Evolutionary conservation across 2,888 invertebrate genomes (phyloP).

Genomic region (Platycheirus albimanus): DNA sequence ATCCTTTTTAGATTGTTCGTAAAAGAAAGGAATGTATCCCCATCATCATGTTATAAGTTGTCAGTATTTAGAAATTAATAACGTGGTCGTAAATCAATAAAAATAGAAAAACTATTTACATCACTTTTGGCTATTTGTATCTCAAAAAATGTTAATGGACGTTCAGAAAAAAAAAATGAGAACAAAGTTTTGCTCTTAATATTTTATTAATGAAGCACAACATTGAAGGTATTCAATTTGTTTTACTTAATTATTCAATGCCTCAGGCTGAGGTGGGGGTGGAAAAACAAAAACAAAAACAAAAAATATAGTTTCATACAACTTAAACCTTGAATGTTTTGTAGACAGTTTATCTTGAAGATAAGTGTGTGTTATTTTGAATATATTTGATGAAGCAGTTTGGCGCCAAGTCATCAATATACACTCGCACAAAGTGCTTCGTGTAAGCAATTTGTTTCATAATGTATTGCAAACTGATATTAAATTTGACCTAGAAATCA

Average conservation of each 20-base stretch:
- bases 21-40: too few species aligned
- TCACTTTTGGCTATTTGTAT: constrained; percentile 4
- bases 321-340: neutral
- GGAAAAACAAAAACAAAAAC: too few species aligned
- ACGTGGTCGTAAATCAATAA: too few species aligned
- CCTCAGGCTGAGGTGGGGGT: neutral
- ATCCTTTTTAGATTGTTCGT: neutral
- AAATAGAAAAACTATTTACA: too few species aligned
- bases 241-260: constrained; percentile 21
- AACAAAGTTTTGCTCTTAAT: too few species aligned
- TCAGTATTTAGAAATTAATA: too few species aligned
- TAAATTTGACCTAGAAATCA: constrained; percentile 9
- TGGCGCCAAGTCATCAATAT: constrained; percentile 31
- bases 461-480: neutral
- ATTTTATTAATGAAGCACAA: too few species aligned
- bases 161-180: too few species aligned
- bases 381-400: constrained; percentile 21
- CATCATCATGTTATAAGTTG: too few species aligned
- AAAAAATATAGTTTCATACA: neutral
- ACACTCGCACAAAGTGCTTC: neutral
- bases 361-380: constrained; percentile 2
- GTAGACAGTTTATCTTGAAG: neutral
- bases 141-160: neutral
- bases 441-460: neutral
- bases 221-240: too few species aligned